Evolutionary conservation across 2,888 invertebrate genomes (phyloP).

Genomic region (Peribatodes rhomboidaria): DNA sequence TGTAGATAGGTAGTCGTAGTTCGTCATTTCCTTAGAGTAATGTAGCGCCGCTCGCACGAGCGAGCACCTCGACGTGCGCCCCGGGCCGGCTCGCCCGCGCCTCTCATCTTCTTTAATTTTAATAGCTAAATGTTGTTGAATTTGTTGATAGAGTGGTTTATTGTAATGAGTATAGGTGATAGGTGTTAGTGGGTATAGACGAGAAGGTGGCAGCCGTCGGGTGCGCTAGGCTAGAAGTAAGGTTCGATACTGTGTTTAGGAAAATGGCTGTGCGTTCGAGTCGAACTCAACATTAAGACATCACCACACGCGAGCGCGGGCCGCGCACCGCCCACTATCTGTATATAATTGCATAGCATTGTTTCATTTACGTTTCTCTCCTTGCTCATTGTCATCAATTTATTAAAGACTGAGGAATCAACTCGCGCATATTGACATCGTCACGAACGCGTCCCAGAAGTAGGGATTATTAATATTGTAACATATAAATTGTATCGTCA

Average conservation of each 20-base stretch:
- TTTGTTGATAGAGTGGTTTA: constrained; percentile 85
- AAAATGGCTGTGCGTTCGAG: constrained; percentile 82
- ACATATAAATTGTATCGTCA: constrained; percentile 58
- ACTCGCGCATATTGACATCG: constrained; percentile 84
- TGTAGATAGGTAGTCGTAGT: constrained; percentile 35
- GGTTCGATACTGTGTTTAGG: constrained; percentile 78
- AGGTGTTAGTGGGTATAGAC: constrained; percentile 76
- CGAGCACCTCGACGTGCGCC: too few species aligned
- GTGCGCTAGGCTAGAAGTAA: constrained; percentile 72
- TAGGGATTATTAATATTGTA: constrained; percentile 71
- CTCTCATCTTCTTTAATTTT: constrained; percentile 77
- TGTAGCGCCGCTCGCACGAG: constrained; percentile 35
- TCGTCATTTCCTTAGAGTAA: constrained; percentile 33
- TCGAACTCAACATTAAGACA: constrained; percentile 76
- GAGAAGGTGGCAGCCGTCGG: constrained; percentile 73
- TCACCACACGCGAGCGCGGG: constrained; percentile 55
- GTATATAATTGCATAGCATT: constrained; percentile 84
- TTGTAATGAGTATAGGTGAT: constrained; percentile 69
- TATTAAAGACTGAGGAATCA: constrained; percentile 87
- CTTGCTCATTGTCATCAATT: constrained; percentile 86
- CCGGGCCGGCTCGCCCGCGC: constrained; percentile 47
- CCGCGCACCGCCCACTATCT: constrained; percentile 66
- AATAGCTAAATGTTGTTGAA: constrained; percentile 86
- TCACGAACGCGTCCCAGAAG: constrained; percentile 78
- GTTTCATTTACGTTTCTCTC: constrained; percentile 82